phyloP scores from a whole-genome alignment of 92 coral and sea anemone species.

The Meandrina meandrites region DNA sequence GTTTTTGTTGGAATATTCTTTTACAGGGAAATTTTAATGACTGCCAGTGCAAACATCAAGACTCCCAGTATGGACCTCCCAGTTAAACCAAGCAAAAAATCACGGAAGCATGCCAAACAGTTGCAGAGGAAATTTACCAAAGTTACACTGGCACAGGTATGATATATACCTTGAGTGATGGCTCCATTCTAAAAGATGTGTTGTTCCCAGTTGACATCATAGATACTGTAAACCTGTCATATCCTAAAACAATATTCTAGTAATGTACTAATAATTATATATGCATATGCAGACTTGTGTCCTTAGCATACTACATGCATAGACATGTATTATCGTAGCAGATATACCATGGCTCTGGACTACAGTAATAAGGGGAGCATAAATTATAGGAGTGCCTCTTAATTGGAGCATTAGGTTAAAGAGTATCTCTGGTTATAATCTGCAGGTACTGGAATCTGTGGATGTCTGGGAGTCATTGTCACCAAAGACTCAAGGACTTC shows the following conservation, averaged over 20 bases:
- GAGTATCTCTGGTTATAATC: too few species aligned
- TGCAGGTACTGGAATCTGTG: conserved; percentile 78
- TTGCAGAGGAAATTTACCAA: conserved; percentile 77
- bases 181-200: neutral
- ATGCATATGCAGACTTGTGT: too few species aligned
- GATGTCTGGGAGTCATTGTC: conserved; percentile 94
- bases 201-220: too few species aligned
- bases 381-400: neutral
- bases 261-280: too few species aligned
- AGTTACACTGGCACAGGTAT: conserved; percentile 83
- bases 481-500: conserved; percentile 64
- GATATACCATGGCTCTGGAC: too few species aligned
- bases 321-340: too few species aligned
- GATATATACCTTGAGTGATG: neutral
- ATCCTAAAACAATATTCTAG: too few species aligned
- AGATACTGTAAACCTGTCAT: too few species aligned
- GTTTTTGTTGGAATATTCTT: neutral
- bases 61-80: conserved; percentile 99
- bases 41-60: conserved; percentile 94
- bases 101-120: conserved; percentile 78
- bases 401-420: too few species aligned
- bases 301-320: too few species aligned
- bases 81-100: conserved; percentile 73
- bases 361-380: neutral
- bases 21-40: conserved; percentile 93